Percentiles rank a stretch among this genome's conserved stretches.
Evolutionary conservation across 2,113 vertebrate species (phyloP).

Genomic region (Colius striatus): DNA sequence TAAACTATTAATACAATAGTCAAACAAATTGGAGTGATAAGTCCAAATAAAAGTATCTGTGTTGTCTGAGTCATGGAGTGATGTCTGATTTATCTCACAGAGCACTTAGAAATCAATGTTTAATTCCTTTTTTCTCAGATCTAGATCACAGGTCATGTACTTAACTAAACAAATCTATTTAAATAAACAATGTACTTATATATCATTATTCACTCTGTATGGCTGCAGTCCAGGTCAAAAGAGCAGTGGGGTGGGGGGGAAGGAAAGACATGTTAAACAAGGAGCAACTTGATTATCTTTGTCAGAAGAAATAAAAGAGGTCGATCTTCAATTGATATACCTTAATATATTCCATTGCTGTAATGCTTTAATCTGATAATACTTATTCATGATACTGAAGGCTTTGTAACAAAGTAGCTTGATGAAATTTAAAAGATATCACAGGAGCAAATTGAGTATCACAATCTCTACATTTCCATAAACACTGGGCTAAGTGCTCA

Average conservation of each 20-base stretch:
- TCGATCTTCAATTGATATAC: neutral
- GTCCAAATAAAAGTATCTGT: slow-evolving; percentile 40
- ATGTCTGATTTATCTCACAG: slow-evolving; percentile 38
- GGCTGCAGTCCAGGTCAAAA: neutral
- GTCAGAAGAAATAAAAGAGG: neutral
- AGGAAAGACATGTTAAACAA: neutral
- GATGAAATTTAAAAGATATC: neutral
- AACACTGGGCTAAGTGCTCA: neutral
- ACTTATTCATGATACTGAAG: neutral
- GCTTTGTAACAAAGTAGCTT: neutral
- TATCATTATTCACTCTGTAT: neutral
- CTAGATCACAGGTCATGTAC: slow-evolving; percentile 3
- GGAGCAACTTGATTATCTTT: neutral
- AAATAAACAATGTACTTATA: slow-evolving; percentile 35
- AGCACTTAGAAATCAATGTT: slow-evolving; percentile 22
- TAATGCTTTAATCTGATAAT: neutral
- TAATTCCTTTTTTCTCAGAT: slow-evolving; percentile 37
- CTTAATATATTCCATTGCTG: neutral
- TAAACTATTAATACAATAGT: slow-evolving; percentile 56
- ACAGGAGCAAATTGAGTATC: neutral
- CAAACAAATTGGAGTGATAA: slow-evolving; percentile 35
- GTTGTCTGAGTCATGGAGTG: neutral
- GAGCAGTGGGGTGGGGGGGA: too few species aligned
- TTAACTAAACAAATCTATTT: slow-evolving; percentile 48
- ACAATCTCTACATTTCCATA: neutral